Percentiles rank a stretch among this genome's conserved stretches.
phyloP scores from a whole-genome alignment of 2,797 vertebrate genomes.

The Rhinoraja longicauda region DNA sequence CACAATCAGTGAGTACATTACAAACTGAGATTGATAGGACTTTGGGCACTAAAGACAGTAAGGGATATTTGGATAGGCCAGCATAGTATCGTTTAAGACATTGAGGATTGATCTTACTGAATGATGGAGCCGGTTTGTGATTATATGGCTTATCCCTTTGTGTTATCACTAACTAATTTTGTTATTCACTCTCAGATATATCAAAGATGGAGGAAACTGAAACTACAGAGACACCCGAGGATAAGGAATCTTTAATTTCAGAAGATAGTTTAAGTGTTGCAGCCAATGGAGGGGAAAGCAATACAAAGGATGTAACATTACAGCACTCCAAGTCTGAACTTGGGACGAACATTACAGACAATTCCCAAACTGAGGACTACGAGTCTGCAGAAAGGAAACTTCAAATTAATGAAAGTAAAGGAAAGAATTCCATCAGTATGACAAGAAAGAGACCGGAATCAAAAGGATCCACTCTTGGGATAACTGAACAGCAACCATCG shows the following conservation, averaged over 20 bases:
- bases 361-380: background rate
- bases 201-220: slow-evolving; percentile 60
- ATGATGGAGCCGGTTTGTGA: background rate
- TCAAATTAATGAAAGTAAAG: slow-evolving; percentile 45
- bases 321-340: background rate
- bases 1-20: background rate
- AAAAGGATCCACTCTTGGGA: slow-evolving; percentile 48
- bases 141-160: background rate
- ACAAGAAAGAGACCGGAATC: slow-evolving; percentile 76
- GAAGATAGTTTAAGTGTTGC: slow-evolving; percentile 41
- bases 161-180: slow-evolving; percentile 6
- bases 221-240: background rate
- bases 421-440: slow-evolving; percentile 60
- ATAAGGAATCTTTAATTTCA: background rate
- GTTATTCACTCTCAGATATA: slow-evolving; percentile 56
- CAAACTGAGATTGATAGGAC: no score
- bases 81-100: background rate
- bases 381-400: background rate
- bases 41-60: background rate
- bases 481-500: slow-evolving; percentile 45
- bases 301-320: background rate
- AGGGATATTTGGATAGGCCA: background rate
- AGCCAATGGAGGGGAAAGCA: slow-evolving; percentile 38
- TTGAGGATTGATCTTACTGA: background rate
- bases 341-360: background rate